Evolutionary conservation across 2,797 vertebrate genomes (phyloP).

Genomic region (Sitta carolinensis): DNA sequence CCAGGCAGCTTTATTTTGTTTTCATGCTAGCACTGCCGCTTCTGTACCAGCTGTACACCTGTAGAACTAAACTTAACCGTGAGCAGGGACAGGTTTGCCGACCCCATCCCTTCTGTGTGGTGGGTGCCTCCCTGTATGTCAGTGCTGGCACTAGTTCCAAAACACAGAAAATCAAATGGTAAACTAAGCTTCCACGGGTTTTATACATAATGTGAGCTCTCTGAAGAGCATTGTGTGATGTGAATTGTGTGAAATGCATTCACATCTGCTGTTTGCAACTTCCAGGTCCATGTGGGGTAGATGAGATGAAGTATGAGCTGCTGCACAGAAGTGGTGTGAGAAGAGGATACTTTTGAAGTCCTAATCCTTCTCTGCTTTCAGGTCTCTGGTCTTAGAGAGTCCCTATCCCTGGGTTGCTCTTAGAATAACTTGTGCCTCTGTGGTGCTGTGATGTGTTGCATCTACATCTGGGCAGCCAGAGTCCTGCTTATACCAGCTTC

Average conservation of each 20-base stretch:
- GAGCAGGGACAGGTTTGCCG: not conserved
- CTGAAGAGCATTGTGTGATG: not conserved
- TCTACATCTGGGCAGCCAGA: not conserved
- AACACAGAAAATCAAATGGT: not conserved
- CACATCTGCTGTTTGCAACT: not conserved
- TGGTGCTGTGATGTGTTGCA: not conserved
- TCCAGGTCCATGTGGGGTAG: not conserved
- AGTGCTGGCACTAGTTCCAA: not conserved
- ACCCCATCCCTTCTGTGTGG: not conserved
- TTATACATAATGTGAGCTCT: not conserved
- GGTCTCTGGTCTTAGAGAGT: not conserved
- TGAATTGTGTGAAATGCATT: not conserved
- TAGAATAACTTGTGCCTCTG: not conserved
- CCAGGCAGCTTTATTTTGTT: not conserved
- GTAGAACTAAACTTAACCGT: not conserved
- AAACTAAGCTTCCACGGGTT: not conserved
- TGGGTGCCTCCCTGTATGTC: not conserved
- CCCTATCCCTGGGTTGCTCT: not conserved
- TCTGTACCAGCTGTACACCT: not conserved
- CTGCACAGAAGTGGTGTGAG: not conserved
- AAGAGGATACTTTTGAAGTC: not conserved
- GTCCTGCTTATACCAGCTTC: not conserved
- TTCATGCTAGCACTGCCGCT: not conserved
- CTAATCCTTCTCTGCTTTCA: not conserved
- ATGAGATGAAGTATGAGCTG: not conserved